Conservation (phyloP, 2,797 vertebrate genomes). For the Sebastes reedi region DNA sequence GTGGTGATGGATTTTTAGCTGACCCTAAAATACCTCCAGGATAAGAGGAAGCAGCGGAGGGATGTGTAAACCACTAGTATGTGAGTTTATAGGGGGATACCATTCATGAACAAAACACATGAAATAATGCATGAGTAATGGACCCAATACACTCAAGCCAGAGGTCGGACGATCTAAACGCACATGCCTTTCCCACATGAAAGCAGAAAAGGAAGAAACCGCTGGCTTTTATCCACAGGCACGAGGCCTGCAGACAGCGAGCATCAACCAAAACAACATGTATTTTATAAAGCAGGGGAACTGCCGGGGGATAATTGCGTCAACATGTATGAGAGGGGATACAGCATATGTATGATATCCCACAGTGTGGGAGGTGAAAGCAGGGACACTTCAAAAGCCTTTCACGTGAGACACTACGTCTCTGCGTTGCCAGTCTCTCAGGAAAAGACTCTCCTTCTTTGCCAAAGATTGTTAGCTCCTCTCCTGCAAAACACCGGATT, state of each 20-base stretch:
- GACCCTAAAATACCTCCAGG: constrained; percentile 24
- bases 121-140: constrained; percentile 25
- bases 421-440: constrained; percentile 23
- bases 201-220: constrained; percentile 41
- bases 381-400: constrained; percentile 35
- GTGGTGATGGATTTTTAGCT: background rate
- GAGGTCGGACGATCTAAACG: constrained; percentile 2
- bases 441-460: constrained; percentile 19
- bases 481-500: constrained; percentile 22
- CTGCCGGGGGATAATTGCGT: constrained; percentile 37
- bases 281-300: constrained; percentile 31
- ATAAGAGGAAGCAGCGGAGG: constrained; percentile 12
- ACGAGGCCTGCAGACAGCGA: constrained; percentile 22
- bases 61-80: constrained; percentile 4
- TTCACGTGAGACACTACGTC: constrained; percentile 15
- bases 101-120: constrained; percentile 16
- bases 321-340: constrained; percentile 29
- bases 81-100: background rate
- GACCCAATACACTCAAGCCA: constrained; percentile 19
- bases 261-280: constrained; percentile 21
- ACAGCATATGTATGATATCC: background rate
- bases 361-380: constrained; percentile 16
- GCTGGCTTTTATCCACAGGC: constrained; percentile 43
- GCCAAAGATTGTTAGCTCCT: constrained; percentile 18
- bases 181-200: constrained; percentile 56